phyloP scores from a whole-genome alignment of 1,140 invertebrate species.

The Phenacoccus solenopsis region DNA sequence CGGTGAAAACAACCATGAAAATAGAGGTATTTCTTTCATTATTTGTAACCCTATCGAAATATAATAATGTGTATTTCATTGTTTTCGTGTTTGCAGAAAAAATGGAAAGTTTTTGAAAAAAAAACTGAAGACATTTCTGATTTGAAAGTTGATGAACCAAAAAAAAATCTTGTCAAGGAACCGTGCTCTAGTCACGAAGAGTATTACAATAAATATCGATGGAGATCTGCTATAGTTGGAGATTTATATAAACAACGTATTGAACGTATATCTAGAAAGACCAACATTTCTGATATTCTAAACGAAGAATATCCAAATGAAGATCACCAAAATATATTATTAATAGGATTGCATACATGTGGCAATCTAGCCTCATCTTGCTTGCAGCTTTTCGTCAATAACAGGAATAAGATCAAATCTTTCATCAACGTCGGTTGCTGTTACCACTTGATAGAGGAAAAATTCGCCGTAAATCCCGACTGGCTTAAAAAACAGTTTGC shows the following conservation, averaged over 20 bases:
- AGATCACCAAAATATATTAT: slow-evolving; percentile 20
- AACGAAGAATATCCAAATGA: slow-evolving; percentile 34
- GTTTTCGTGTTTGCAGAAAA: slow-evolving; percentile 18
- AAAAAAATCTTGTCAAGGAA: slow-evolving; percentile 12
- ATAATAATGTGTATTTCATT: background rate
- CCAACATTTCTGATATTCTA: slow-evolving; percentile 39
- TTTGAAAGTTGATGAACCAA: background rate
- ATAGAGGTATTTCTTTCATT: slow-evolving; percentile 35
- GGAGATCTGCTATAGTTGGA: slow-evolving; percentile 20
- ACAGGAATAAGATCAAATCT: slow-evolving; percentile 38
- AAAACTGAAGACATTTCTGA: background rate
- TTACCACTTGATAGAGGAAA: slow-evolving; percentile 70
- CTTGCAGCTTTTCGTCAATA: slow-evolving; percentile 54
- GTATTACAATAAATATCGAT: slow-evolving; percentile 21
- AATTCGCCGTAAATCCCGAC: slow-evolving; percentile 32
- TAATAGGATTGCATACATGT: slow-evolving; percentile 72
- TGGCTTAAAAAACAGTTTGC: slow-evolving; percentile 23
- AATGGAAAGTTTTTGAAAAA: slow-evolving; percentile 15
- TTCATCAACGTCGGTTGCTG: slow-evolving; percentile 80
- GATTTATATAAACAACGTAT: slow-evolving; percentile 23
- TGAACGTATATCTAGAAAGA: slow-evolving; percentile 28
- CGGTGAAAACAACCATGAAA: slow-evolving; percentile 44
- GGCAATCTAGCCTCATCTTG: slow-evolving; percentile 65
- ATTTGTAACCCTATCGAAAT: background rate
- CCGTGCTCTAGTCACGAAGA: slow-evolving; percentile 18